phyloP scores from a whole-genome alignment of 1,140 invertebrate genomes.

The Dreissena rostriformis region DNA sequence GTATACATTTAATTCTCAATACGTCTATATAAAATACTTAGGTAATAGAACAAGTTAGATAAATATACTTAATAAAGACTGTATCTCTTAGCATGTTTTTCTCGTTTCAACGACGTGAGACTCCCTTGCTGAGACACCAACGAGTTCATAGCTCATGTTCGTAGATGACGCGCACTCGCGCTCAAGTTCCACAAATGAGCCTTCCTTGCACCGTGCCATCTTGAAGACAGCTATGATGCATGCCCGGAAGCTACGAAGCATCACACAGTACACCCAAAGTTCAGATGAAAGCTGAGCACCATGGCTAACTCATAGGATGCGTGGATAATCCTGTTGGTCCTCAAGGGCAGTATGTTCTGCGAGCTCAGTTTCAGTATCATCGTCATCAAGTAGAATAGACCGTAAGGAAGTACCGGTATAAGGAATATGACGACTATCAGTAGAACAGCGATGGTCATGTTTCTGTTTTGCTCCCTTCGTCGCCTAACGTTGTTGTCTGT shows the following conservation, averaged over 20 bases:
- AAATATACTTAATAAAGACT: too few species aligned
- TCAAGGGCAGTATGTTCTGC: slow-evolving; percentile 15
- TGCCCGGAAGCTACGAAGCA: slow-evolving; percentile 18
- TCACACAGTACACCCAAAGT: slow-evolving; percentile 52
- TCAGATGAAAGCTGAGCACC: slow-evolving; percentile 41
- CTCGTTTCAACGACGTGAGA: too few species aligned
- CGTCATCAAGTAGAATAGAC: slow-evolving; percentile 33
- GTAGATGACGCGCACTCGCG: slow-evolving; percentile 12
- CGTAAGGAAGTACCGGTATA: slow-evolving; percentile 43
- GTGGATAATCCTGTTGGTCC: slow-evolving; percentile 35
- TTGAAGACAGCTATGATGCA: slow-evolving; percentile 10
- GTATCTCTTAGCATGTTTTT: too few species aligned
- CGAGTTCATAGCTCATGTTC: slow-evolving; percentile 58
- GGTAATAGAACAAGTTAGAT: too few species aligned
- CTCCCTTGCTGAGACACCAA: slow-evolving; percentile 34
- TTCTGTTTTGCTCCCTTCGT: neutral
- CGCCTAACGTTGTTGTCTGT: neutral
- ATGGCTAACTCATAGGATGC: slow-evolving; percentile 24
- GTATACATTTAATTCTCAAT: too few species aligned
- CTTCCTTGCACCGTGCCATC: neutral
- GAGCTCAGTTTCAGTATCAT: neutral
- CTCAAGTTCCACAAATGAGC: neutral
- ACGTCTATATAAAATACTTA: too few species aligned
- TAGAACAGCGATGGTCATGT: slow-evolving; percentile 33
- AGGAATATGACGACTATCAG: slow-evolving; percentile 36